Evolutionary conservation across 1,140 invertebrate genomes (phyloP), one percentile per base, ranked within the genome.

Genomic region (Streblospio benedicti): DNA sequence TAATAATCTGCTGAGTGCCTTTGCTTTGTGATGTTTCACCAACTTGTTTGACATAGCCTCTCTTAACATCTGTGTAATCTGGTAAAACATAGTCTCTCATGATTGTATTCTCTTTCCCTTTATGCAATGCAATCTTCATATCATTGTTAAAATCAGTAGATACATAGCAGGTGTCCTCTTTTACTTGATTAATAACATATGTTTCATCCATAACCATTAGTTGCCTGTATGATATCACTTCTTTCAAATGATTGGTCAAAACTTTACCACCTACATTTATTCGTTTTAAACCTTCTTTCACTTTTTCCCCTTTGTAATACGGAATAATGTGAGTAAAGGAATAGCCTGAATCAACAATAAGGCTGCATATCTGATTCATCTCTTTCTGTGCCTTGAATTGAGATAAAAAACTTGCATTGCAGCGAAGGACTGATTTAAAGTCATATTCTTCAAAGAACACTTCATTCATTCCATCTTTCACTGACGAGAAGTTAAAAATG

Each of bases 191-290:
- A 9, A 99, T 93, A 0, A 99, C 93, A 79, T 93, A 95, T 0
- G 94, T 97, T 79, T 99, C 97, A 74, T 99, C 95, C 90, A 97
- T 93, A 0, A 99, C 93, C 82, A 99, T 91, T 18, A 99, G 78
- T 70, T 99, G 94, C 75, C 75, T 73, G 73, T 97, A 97, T 0
- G 95, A 98, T 61, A 98, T 88, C 9, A 97, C 86, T 77, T 99
- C 96, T 75, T 99, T 99, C 33, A 99, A 79, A 79, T 99, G 91
- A 82, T 99, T 99, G 0, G 97, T 99, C 49, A 99, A 76, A 4
- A 93, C 81, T 81, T 99, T 99, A 0, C 97, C 96, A 9, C 96
- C 97, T 61, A 99, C 83, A 80, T 97, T 90, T 58, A 99, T 87
- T 64, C 96, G 70, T 67, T 67, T 66, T 16, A 77, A 67, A 16